Conservation (phyloP, 2,113 vertebrate species). For the Mungos mungo region DNA sequence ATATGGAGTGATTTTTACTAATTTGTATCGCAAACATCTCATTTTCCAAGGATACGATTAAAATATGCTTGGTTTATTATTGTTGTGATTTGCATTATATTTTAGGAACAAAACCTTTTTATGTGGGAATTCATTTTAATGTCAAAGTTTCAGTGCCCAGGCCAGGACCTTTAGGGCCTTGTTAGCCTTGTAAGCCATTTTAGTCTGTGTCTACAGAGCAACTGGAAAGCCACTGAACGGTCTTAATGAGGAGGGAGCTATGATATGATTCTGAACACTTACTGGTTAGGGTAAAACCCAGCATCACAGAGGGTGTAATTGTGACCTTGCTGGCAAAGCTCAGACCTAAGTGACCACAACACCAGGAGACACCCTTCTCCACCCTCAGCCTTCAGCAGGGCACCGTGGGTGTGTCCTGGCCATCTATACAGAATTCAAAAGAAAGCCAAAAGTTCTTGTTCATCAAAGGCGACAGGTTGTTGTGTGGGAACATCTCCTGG, state of each 20-base stretch:
- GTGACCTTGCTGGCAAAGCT: not conserved
- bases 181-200: not conserved
- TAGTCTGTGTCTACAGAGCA: not conserved
- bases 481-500: not conserved
- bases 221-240: not conserved
- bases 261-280: not conserved
- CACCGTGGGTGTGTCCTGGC: not conserved
- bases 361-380: not conserved
- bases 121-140: not conserved
- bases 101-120: not conserved
- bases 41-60: not conserved
- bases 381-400: not conserved
- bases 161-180: not conserved
- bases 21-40: conserved; percentile 4
- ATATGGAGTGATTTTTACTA: not conserved
- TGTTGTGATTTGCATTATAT: not conserved
- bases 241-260: not conserved
- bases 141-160: not conserved
- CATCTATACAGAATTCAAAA: not conserved
- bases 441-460: not conserved
- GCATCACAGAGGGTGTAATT: not conserved
- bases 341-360: not conserved
- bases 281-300: not conserved
- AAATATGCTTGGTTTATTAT: not conserved
- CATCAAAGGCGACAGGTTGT: not conserved